Percentiles rank a stretch among this genome's conserved stretches.
Conservation (phyloP, 2,797 vertebrate species). For the Delichon dasypus region DNA sequence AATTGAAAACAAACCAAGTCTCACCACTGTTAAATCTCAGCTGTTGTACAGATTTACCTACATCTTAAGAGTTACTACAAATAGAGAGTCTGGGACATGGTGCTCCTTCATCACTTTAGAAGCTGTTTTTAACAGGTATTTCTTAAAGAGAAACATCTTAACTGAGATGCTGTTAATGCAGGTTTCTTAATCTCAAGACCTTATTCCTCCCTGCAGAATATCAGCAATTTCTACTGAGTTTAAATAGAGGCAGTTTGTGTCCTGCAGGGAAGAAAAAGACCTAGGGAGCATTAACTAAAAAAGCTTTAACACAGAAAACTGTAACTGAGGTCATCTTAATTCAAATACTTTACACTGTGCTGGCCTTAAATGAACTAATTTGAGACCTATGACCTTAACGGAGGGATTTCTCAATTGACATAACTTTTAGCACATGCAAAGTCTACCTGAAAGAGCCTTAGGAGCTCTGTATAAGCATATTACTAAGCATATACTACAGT, state of each 20-base stretch:
- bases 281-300: constrained; percentile 27
- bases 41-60: not conserved
- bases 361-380: constrained; percentile 52
- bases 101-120: constrained; percentile 22
- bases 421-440: not conserved
- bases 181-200: constrained; percentile 8
- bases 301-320: constrained; percentile 29
- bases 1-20: not conserved
- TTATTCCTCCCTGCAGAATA: constrained; percentile 27
- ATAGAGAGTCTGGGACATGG: not conserved
- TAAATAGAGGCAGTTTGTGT: constrained; percentile 41
- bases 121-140: not conserved
- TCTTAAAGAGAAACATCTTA: not conserved
- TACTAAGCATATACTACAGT: not conserved
- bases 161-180: not conserved
- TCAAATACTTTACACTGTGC: constrained; percentile 31
- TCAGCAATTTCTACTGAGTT: constrained; percentile 27
- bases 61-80: not conserved
- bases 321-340: constrained; percentile 45
- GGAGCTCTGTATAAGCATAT: not conserved
- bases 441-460: not conserved
- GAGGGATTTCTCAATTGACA: not conserved
- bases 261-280: constrained; percentile 41
- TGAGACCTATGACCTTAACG: not conserved
- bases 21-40: not conserved